Evolutionary conservation across 2,797 vertebrate genomes (phyloP), one percentile per base, ranked within the genome.

Genomic region (Lithobates pipiens): DNA sequence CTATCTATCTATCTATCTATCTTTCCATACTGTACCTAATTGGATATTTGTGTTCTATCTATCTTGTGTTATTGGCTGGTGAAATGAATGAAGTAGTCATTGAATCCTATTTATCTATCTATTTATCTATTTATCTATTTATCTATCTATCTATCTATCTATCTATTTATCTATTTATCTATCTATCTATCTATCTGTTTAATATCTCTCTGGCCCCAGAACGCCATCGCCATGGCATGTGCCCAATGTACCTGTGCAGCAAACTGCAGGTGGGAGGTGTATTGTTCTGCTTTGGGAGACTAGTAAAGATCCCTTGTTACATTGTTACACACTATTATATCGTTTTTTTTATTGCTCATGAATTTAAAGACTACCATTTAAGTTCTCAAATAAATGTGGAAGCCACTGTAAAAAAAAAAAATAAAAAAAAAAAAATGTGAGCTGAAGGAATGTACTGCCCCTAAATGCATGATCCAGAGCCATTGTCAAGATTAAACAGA

Each of bases 141-240:
- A 39, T 74, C 72, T 44, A 39, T 74, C 34, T 74, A 46, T 74
- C 34, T 44, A 39, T 74, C 34, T 44, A 74, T 74, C 36, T 74
- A 74, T 74, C 34, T 44, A 74, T 74, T 39, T 42, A 73, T 73
- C 71, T 42, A 44, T 73, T 39, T 42, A 74, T 74, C 71, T 54
- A 54, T 54, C 50, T 54, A 54, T 54, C 44, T 46, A 46, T 46
- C 10, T 46, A 46, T 46, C 1, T 11, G 8, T 39, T 8, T 8
- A 39, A 2, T 3, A 4, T 50, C 9, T 15, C 32, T 4, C 32
- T 74, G 46, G 15, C 46, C 46, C 11, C 15, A 57, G 54, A 23
- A 61, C 21, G 21, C 6, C 21, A 23, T 1, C n/a, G 21, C 54
- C 21, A 1, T 23, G 54, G 54, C 54, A 61, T 61, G 54, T 61